Evolutionary conservation across 2,113 vertebrate genomes (phyloP), one percentile per base, ranked within the genome.

Genomic region (Ctenodactylus gundi): DNA sequence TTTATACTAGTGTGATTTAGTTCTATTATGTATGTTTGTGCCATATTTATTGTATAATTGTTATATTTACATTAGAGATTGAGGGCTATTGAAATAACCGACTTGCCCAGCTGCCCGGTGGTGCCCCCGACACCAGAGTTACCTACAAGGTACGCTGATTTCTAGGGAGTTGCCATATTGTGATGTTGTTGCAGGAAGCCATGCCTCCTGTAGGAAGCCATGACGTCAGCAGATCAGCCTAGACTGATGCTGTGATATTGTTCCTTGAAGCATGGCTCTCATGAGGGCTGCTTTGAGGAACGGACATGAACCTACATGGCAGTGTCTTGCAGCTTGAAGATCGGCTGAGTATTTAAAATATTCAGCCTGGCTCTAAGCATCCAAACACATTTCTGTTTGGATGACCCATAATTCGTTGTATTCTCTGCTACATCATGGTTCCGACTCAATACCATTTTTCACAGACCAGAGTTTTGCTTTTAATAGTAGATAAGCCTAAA

Each of bases 31-130:
- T 98, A 96, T 97, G 34, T 98, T 96, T 97, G 96, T 98, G 90
- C 98, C 98, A 97, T 98, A 98, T 98, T 98, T 98, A 98, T 98
- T 97, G 97, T 98, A 98, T 98, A 95, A 98, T 97, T 98, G 97
- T 98, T 98, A 98, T 98, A 98, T 98, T 98, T 98, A 98, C 91
- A 98, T 98, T 97, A 98, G 98, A 98, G 98, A 98, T 98, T 98
- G 98, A 98, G 98, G 98, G 98, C 98, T 98, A 98, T 98, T 98
- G 98, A 98, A 98, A 98, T 98, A 98, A 98, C 98, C 97, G 98
- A 98, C 98, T 98, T 98, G 98, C 98, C 98, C 98, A 98, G 98
- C 98, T 98, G 98, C 78, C 98, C 98, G 97, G 98, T 98, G 98
- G 95, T 98, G 96, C 98, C 98, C 97, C 98, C 98, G 97, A 98